phyloP scores from a whole-genome alignment of 2,888 invertebrate genomes.

The Charanyca ferruginea region DNA sequence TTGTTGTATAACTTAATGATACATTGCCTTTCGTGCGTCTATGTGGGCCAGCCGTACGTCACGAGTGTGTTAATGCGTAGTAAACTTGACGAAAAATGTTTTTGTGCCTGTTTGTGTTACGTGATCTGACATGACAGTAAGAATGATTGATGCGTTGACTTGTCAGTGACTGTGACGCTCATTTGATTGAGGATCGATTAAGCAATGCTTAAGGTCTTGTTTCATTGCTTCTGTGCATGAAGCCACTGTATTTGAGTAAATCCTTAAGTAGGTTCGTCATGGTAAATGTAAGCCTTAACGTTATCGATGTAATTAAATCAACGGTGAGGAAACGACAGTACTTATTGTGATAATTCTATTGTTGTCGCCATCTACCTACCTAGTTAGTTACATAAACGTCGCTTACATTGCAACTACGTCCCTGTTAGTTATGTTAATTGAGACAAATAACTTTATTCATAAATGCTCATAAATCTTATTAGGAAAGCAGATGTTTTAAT shows the following conservation, averaged over 20 bases:
- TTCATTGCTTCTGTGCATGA: not conserved
- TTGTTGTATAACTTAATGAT: conserved; percentile 56
- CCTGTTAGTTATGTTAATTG: conserved; percentile 26
- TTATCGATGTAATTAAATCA: conserved; percentile 54
- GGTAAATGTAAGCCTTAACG: conserved; percentile 7
- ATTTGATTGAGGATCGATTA: conserved; percentile 25
- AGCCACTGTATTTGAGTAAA: not conserved
- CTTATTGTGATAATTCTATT: conserved; percentile 44
- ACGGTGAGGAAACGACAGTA: conserved; percentile 40
- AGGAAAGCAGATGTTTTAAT: conserved; percentile 37
- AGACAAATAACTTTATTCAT: conserved; percentile 14
- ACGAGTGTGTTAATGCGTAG: conserved; percentile 10
- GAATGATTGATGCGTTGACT: conserved; percentile 32
- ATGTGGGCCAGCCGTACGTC: conserved; percentile 41
- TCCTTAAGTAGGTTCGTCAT: not conserved
- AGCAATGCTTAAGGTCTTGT: conserved; percentile 1
- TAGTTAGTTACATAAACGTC: conserved; percentile 30
- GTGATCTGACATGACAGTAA: conserved; percentile 23
- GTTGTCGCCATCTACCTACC: conserved; percentile 33
- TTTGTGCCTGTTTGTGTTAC: conserved; percentile 40
- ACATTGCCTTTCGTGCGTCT: conserved; percentile 26
- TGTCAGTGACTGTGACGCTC: conserved; percentile 13
- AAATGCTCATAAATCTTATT: conserved; percentile 20
- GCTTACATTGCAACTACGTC: not conserved
- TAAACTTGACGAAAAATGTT: conserved; percentile 26